Conservation (phyloP, 2,113 vertebrate genomes). For the Vidua macroura region DNA sequence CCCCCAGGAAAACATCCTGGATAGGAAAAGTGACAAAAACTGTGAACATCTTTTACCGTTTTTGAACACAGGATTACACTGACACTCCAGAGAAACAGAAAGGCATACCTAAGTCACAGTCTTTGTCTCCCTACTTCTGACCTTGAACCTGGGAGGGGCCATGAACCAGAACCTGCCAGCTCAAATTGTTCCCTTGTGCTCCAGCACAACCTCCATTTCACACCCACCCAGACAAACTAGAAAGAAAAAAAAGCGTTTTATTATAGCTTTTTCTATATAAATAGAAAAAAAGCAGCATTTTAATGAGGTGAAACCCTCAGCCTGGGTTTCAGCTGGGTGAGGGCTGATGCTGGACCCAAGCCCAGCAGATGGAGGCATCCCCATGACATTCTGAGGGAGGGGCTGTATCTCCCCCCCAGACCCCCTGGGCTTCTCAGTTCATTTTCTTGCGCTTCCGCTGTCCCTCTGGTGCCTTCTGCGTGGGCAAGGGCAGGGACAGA, state of each 20-base stretch:
- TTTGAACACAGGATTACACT: background rate
- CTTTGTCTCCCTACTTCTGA: background rate
- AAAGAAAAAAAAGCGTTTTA: background rate
- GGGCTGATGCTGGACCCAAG: background rate
- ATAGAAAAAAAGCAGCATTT: background rate
- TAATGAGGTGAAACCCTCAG: background rate
- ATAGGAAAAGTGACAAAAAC: background rate
- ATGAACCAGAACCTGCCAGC: background rate
- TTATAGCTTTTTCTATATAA: background rate
- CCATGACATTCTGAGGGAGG: background rate
- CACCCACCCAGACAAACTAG: background rate
- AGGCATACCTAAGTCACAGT: fast-evolving
- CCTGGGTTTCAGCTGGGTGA: background rate
- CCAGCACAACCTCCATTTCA: background rate
- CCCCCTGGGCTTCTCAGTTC: background rate
- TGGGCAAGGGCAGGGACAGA: slow-evolving; percentile 81
- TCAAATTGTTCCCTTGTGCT: background rate
- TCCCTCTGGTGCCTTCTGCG: slow-evolving; percentile 52
- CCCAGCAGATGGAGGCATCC: background rate
- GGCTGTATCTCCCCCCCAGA: too few relatives aligned
- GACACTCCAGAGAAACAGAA: background rate
- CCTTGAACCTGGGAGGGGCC: background rate
- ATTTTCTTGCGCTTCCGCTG: slow-evolving; percentile 80
- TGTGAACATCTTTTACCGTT: background rate
- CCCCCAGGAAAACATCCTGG: background rate